Evolutionary conservation across 1,140 invertebrate genomes (phyloP), one percentile per base, ranked within the genome.

Genomic region (Hesperophylax magnus): DNA sequence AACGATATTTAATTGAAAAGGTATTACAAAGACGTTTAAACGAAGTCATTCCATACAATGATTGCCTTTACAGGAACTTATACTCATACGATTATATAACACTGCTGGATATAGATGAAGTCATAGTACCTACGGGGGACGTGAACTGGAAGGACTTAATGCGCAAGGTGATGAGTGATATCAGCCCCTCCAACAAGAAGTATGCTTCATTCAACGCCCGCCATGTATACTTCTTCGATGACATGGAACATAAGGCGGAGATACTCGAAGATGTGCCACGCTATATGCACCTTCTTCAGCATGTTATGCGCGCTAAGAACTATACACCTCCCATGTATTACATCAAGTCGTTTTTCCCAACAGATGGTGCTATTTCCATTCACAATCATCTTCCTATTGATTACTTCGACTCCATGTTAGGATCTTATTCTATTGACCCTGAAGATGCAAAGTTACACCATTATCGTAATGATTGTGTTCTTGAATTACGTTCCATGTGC

Each of bases 41-140:
- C 88, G 97, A 98, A 87, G 91, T 99, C 52, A 97, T 98, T 84
- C 97, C 97, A 0, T 98, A 98, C 90, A 99, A 99, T 88, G 97
- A 99, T 87, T 99, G 97, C 86, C 91, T 99, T 2, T 98, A 99
- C 89, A 95, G 97, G 84, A 96, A 98, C 86, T 92, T 97, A 89
- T 97, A 97, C 86, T 91, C 93, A 52, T 98, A 98, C 87, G 93
- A 96, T 69, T 98, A 97, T 89, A 94, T 98, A 31, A 95, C 95
- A 0, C 89, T 98, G 15, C 89, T 98, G 27, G 97, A 98, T 85
- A 96, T 97, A 58, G 97, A 98, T 87, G 97, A 99, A 88, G 94
- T 98, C 56, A 98, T 98, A 80, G 97, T 98, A 93, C 97, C 97
- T 2, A 90, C 97, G n/a, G 92, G 94, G 80, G 92, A 94, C 67